A percentile compares a stretch with the other conserved stretches of the same genome.
Evolutionary conservation across 2,888 invertebrate species (phyloP).

Genomic region (Mylabris sibirica): DNA sequence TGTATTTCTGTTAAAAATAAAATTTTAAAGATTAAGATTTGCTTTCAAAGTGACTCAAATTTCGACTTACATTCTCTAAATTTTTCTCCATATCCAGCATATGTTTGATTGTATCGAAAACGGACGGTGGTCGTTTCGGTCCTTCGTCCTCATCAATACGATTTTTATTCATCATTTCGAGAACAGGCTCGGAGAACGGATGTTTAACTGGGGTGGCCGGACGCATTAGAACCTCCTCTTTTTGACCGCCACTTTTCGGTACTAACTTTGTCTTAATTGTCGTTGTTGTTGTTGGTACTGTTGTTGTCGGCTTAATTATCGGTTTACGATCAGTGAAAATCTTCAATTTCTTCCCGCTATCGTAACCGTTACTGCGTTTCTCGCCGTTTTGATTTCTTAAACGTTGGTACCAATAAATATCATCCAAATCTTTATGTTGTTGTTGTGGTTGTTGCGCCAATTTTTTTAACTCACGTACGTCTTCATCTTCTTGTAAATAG

Average conservation of each 20-base stretch:
- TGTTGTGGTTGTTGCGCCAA: constrained; percentile 66
- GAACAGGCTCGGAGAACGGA: constrained; percentile 65
- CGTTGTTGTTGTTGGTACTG: constrained; percentile 26
- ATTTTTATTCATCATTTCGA: constrained; percentile 60
- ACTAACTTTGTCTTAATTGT: constrained; percentile 25
- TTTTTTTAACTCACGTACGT: constrained; percentile 71
- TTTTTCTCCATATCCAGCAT: constrained; percentile 66
- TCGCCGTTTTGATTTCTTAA: constrained; percentile 41
- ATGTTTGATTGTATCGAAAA: constrained; percentile 67
- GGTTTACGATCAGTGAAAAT: constrained; percentile 56
- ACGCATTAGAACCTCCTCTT: constrained; percentile 70
- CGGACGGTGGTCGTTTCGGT: constrained; percentile 60
- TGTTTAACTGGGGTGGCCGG: constrained; percentile 66
- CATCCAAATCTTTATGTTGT: constrained; percentile 37
- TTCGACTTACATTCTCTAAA: constrained; percentile 66
- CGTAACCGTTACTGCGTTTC: constrained; percentile 36
- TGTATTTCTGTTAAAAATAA: constrained; percentile 49
- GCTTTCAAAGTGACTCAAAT: constrained; percentile 11
- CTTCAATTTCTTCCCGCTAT: constrained; percentile 26
- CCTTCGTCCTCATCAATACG: constrained; percentile 46
- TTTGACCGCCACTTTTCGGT: constrained; percentile 63
- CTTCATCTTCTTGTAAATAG: constrained; percentile 67
- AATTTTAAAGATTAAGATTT: constrained; percentile 27
- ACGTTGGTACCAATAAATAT: constrained; percentile 45
- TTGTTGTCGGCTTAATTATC: constrained; percentile 48